Conservation (phyloP, 2,113 vertebrate species). For the Prunella fulvescens region DNA sequence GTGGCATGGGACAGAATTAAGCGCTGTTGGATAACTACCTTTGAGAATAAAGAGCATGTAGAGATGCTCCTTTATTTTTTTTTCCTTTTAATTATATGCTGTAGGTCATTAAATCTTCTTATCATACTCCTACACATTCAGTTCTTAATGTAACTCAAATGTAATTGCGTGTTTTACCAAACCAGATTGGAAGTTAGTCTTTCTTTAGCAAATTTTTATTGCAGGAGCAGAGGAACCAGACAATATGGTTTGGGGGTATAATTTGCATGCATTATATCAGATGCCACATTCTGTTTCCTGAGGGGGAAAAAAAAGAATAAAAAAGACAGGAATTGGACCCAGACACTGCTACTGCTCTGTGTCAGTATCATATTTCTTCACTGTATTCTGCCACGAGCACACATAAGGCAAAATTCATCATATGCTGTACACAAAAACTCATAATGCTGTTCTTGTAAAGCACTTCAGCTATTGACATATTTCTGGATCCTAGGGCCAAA, state of each 20-base stretch:
- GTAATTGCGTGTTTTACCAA: constrained; percentile 44
- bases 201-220: neutral
- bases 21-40: neutral
- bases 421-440: neutral
- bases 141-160: neutral
- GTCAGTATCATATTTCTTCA: neutral
- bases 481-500: neutral
- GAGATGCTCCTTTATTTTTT: constrained; percentile 7
- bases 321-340: neutral
- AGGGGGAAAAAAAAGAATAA: accelerated
- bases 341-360: neutral
- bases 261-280: neutral
- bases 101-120: constrained; percentile 49
- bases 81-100: constrained; percentile 19
- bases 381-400: neutral
- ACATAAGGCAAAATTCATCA: neutral
- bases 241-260: neutral
- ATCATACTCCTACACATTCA: constrained; percentile 32
- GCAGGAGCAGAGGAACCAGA: neutral
- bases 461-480: neutral
- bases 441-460: neutral
- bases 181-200: neutral
- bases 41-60: constrained; percentile 17
- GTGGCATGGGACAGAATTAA: neutral
- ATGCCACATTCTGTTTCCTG: neutral